Evolutionary conservation across 1,140 invertebrate genomes (phyloP).

Genomic region (Copidosoma floridanum): DNA sequence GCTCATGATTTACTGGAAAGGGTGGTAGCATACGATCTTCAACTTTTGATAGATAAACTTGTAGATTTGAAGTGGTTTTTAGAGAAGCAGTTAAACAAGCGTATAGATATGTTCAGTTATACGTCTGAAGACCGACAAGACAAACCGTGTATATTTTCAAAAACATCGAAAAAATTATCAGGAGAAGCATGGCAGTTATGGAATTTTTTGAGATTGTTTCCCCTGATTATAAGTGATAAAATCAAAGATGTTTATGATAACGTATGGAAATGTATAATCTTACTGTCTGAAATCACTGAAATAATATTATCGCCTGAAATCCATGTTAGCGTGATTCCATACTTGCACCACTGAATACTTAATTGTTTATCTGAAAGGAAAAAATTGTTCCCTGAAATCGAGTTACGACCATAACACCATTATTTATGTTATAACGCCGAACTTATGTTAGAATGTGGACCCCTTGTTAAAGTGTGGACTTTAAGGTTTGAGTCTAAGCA

Average conservation of each 20-base stretch:
- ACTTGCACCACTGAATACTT: conserved; percentile 19
- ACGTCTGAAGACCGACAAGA: conserved; percentile 29
- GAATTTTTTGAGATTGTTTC: conserved; percentile 25
- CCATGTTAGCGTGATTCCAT: conserved; percentile 18
- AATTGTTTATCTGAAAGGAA: conserved; percentile 16
- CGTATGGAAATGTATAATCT: conserved; percentile 13
- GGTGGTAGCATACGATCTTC: neutral
- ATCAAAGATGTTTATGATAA: conserved; percentile 23
- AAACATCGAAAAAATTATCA: conserved; percentile 11
- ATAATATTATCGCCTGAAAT: conserved; percentile 22
- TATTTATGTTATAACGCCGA: conserved; percentile 21
- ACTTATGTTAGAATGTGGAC: conserved; percentile 22
- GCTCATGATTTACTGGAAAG: neutral
- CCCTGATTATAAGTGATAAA: conserved; percentile 16
- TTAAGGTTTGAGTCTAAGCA: conserved; percentile 27
- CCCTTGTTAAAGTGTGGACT: conserved; percentile 27
- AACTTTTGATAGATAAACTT: neutral
- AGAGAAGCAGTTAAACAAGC: conserved; percentile 25
- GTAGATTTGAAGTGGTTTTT: neutral
- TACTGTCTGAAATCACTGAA: conserved; percentile 23
- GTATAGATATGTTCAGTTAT: conserved; percentile 32
- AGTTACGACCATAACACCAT: conserved; percentile 24
- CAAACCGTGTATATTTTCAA: conserved; percentile 19
- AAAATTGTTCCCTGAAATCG: neutral
- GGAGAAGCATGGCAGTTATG: conserved; percentile 27